Base-by-base conservation (phyloP, 35 echinoderm and acorn worm genomes). In the Ophiothrix spiculata region DNA sequence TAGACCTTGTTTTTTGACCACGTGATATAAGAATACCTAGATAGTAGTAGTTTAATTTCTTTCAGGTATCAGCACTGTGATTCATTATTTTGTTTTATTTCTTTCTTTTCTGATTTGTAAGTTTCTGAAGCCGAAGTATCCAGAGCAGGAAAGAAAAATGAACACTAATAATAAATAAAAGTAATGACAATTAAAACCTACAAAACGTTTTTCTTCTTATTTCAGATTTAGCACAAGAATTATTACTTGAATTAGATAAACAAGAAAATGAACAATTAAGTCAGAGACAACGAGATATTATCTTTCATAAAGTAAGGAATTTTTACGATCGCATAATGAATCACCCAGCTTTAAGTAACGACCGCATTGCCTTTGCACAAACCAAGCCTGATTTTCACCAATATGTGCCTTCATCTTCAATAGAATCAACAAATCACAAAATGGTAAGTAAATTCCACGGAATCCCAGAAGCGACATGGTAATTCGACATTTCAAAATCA, bases 311-410 rank as follows among this genome's bases (percentile, higher is more conserved):
- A 34, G 37, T 84, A 31, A 84, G 34, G 1, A 33, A 14, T 4
- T 84, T 84, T 60, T 84, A 84, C 33, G 81, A 64, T 21, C 28
- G 39, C 49, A 84, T 84, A 1, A 32, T 84, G 13, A 69, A 69
- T 6, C 81, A 84, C 37, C 81, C 81, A 0, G 81, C 81, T 35
- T 56, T 84, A 60, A 84, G 63, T 37, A 84, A 60, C 81, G 63
- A 84, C 54, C 81, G 81, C 13, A 84, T 84, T 63, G 81, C 81
- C 46, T 84, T 84, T 37, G 63, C 46, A 15, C 54, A 84, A 33
- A 84, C 6, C 32, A 84, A 84, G 54, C 81, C 81, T 8, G 81
- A 84, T 63, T 84, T 84, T 35, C 46, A 54, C 81, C 14, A 60
- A 37, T 84, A 33, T 60, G 35, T 54, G 45, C 81, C 81, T 25